Percentiles rank a stretch among this genome's conserved stretches.
phyloP scores from a whole-genome alignment of 2,888 invertebrate genomes.

The Drosophila falleni region DNA sequence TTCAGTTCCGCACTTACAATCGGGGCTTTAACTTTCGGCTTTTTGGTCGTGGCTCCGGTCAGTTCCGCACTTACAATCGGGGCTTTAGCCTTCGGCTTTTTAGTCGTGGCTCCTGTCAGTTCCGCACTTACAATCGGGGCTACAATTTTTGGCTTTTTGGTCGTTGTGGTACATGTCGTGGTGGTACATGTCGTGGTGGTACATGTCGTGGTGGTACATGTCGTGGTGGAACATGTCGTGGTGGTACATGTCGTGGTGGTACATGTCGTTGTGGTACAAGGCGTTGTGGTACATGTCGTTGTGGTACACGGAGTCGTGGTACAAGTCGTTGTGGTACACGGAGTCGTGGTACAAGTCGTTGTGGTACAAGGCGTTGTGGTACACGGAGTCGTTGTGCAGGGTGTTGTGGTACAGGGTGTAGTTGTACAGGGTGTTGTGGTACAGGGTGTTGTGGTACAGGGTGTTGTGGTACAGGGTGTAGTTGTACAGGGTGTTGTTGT shows the following conservation, averaged over 20 bases:
- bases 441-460: not conserved
- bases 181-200: not conserved
- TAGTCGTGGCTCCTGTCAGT: conserved; percentile 1
- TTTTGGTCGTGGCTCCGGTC: not conserved
- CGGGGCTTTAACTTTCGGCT: not conserved
- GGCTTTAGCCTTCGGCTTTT: not conserved
- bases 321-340: not conserved
- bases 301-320: conserved; percentile 2
- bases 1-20: not conserved
- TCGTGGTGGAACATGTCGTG: not conserved
- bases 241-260: not conserved
- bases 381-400: not conserved
- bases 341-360: not conserved
- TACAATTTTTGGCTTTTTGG: not conserved
- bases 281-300: not conserved
- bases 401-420: not conserved
- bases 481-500: not conserved
- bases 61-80: not conserved
- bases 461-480: not conserved
- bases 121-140: not conserved
- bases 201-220: not conserved
- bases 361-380: not conserved
- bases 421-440: not conserved
- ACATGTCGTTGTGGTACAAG: not conserved
- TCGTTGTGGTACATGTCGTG: too few relatives aligned